Conservation (phyloP, 2,888 invertebrate genomes). For the Theretra japonica region DNA sequence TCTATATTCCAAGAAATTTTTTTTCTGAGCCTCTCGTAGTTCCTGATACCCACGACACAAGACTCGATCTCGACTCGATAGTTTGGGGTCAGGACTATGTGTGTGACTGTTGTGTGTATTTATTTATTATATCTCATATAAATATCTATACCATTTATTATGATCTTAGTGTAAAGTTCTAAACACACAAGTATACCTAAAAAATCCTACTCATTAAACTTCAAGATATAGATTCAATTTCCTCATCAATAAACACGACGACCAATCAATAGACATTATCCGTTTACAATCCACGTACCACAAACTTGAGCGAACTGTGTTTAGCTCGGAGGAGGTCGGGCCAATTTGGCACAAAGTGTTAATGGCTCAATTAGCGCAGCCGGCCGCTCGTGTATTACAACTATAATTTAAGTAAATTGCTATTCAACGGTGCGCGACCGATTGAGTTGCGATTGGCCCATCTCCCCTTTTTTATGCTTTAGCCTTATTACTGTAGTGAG, state of each 20-base stretch:
- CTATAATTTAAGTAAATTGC: conserved; percentile 44
- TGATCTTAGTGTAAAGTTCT: too few species aligned
- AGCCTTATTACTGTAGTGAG: neutral
- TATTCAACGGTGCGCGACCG: conserved; percentile 36
- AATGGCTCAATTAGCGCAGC: conserved; percentile 47
- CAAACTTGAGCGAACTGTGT: conserved; percentile 34
- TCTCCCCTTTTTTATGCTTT: conserved; percentile 4
- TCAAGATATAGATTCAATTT: neutral
- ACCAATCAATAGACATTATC: neutral
- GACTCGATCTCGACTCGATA: too few species aligned
- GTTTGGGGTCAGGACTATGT: too few species aligned
- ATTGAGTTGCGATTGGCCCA: conserved; percentile 22
- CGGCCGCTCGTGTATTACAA: conserved; percentile 39
- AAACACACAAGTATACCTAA: too few species aligned
- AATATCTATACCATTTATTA: too few species aligned
- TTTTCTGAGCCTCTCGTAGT: too few species aligned
- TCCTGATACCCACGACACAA: too few species aligned
- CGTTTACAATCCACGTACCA: conserved; percentile 8
- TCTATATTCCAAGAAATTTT: too few species aligned
- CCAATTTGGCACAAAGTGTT: conserved; percentile 49
- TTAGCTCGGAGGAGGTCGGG: conserved; percentile 34
- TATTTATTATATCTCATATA: too few species aligned
- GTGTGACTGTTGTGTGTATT: too few species aligned
- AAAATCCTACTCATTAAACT: too few species aligned
- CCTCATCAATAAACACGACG: neutral